phyloP scores from a whole-genome alignment of 1,140 invertebrate genomes.

The Drosophila varians region DNA sequence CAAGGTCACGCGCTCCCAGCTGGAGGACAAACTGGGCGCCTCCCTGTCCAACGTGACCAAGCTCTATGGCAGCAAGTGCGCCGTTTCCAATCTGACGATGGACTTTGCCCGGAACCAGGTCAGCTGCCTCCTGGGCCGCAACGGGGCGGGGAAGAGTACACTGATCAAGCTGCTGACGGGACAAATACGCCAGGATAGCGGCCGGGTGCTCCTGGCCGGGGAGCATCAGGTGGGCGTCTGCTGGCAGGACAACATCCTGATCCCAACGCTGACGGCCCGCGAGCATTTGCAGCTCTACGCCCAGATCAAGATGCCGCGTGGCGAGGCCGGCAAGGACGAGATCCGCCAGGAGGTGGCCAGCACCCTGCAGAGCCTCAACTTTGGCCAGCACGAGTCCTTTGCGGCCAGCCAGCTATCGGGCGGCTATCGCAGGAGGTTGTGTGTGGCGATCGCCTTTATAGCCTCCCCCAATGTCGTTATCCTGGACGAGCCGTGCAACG shows the following conservation, averaged over 20 bases:
- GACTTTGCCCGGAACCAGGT: conserved; percentile 86
- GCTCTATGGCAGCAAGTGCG: conserved; percentile 84
- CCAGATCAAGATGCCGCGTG: conserved; percentile 63
- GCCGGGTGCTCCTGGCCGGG: conserved; percentile 84
- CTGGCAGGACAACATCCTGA: conserved; percentile 93
- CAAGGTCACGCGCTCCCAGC: conserved; percentile 61
- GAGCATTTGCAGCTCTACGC: conserved; percentile 93
- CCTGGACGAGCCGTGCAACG: conserved; percentile 92
- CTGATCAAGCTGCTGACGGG: conserved; percentile 89
- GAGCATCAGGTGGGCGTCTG: conserved; percentile 89
- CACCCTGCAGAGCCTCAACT: conserved; percentile 85
- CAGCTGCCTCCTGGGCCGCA: conserved; percentile 92
- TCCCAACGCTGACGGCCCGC: conserved; percentile 90
- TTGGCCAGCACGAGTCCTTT: conserved; percentile 85
- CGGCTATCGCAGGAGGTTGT: conserved; percentile 86
- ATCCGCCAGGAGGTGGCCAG: conserved; percentile 72
- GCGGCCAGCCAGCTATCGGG: conserved; percentile 86
- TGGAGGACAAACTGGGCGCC: conserved; percentile 84
- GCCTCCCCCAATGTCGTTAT: conserved; percentile 88
- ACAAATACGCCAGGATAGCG: conserved; percentile 86
- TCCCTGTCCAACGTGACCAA: conserved; percentile 84
- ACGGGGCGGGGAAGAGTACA: conserved; percentile 93
- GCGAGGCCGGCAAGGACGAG: conserved; percentile 5
- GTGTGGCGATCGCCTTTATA: conserved; percentile 89
- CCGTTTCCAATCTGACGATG: conserved; percentile 88